phyloP scores from a whole-genome alignment of 2,888 invertebrate species.

The Cryptocephalus moraei region DNA sequence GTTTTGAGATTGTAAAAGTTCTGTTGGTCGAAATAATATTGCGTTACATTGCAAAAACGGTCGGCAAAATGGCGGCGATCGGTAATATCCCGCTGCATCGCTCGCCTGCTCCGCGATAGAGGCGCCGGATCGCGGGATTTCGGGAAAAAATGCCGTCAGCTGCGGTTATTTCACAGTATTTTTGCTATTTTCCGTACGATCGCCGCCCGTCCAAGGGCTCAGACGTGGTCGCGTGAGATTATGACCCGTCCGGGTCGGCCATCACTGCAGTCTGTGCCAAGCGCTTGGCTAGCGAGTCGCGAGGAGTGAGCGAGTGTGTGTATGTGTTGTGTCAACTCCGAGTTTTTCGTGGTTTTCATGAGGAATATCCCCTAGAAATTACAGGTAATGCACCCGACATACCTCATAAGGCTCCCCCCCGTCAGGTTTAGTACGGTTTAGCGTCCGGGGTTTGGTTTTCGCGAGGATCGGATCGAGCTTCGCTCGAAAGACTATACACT shows the following conservation, averaged over 20 bases:
- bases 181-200: conserved; percentile 15
- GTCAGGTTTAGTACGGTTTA: no score
- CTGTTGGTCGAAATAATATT: conserved; percentile 1
- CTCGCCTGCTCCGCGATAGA: conserved; percentile 4
- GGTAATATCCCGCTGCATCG: conserved; percentile 14
- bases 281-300: conserved; percentile 37
- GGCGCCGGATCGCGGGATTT: conserved; percentile 5
- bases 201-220: conserved; percentile 11
- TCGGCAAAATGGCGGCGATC: conserved; percentile 15
- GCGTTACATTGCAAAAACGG: conserved; percentile 1
- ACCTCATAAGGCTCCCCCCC: no score
- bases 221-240: conserved; percentile 10
- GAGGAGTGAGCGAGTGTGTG: conserved; percentile 38
- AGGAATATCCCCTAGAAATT: conserved; percentile 37
- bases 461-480: conserved; percentile 26
- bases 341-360: conserved; percentile 40
- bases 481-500: conserved; percentile 33
- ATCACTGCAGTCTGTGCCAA: conserved; percentile 37
- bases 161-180: conserved; percentile 21
- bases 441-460: not conserved
- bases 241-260: conserved; percentile 31
- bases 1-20: conserved; percentile 2
- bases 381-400: conserved; percentile 34
- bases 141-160: conserved; percentile 11
- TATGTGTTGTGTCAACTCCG: conserved; percentile 32